Percentiles rank a stretch among this genome's conserved stretches.
These are phyloP conservation scores for Mya arenaria DNA, from an alignment of 1,140 invertebrate species.

Conservation along the genomic window DNA sequence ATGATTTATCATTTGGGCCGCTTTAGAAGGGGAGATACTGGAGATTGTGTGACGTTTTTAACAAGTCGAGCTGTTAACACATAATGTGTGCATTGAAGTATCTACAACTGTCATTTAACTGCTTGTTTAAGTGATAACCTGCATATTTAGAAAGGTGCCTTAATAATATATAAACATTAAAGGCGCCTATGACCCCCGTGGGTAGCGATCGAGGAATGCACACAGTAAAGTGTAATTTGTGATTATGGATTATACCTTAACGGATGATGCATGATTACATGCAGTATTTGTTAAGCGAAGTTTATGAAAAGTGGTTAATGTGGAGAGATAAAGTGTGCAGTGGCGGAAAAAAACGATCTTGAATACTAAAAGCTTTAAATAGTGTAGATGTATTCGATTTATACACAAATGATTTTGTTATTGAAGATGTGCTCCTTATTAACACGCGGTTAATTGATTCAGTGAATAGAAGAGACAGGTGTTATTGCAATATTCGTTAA, in stretches of 20 bases:
- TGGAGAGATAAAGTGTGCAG: neutral
- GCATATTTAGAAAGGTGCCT: slow-evolving; percentile 42
- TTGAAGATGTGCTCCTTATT: neutral
- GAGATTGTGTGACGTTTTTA: slow-evolving; percentile 35
- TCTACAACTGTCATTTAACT: slow-evolving; percentile 31
- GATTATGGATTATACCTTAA: slow-evolving; percentile 1
- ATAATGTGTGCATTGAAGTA: slow-evolving; percentile 47
- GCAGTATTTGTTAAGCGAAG: no score
- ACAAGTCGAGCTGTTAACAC: slow-evolving; percentile 43
- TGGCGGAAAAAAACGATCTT: neutral
- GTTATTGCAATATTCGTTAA: no score
- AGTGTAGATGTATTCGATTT: neutral
- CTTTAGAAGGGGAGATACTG: slow-evolving; percentile 7
- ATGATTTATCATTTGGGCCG: slow-evolving; percentile 29
- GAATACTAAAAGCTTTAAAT: neutral
- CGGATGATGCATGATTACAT: neutral
- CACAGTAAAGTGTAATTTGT: neutral
- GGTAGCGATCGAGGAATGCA: slow-evolving; percentile 32
- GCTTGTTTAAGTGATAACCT: slow-evolving; percentile 44
- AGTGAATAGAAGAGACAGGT: no score
- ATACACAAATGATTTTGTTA: neutral
- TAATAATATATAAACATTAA: slow-evolving; percentile 53
- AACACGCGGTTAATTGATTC: neutral
- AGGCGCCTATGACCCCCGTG: slow-evolving; percentile 34
- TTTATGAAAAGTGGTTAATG: no score